Evolutionary conservation across 2,888 invertebrate species (phyloP).

Genomic region (Ectobius pallidus): DNA sequence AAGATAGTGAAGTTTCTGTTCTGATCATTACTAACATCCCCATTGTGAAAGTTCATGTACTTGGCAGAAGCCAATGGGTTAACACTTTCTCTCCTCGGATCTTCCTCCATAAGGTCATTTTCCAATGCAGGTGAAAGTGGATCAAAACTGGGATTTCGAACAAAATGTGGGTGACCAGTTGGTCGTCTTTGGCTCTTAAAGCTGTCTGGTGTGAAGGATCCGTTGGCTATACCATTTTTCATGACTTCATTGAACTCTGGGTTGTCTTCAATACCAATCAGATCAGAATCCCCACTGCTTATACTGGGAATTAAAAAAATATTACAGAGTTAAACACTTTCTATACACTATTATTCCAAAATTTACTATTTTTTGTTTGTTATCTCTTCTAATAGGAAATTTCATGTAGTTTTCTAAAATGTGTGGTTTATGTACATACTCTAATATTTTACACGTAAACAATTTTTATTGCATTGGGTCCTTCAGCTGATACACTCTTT

Average conservation of each 20-base stretch:
- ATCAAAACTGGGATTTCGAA: neutral
- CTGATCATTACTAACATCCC: neutral
- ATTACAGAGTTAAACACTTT: neutral
- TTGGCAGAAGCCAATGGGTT: conserved; percentile 32
- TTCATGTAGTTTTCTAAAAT: too few species aligned
- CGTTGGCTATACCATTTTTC: neutral
- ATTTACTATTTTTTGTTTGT: too few species aligned
- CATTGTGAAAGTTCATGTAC: neutral
- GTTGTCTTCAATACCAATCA: conserved; percentile 70
- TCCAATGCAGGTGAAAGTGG: neutral
- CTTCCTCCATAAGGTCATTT: conserved; percentile 11
- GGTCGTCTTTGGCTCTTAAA: neutral
- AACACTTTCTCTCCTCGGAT: conserved; percentile 22
- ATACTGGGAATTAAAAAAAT: conserved; percentile 56
- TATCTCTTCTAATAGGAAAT: too few species aligned
- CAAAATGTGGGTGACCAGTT: neutral
- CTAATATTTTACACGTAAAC: too few species aligned
- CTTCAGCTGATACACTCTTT: too few species aligned
- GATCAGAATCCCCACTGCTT: conserved; percentile 66
- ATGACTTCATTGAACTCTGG: conserved; percentile 59
- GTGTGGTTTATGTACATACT: too few species aligned
- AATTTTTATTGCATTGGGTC: too few species aligned
- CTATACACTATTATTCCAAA: neutral
- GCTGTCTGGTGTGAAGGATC: neutral
- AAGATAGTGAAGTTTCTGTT: conserved; percentile 29